Evolutionary conservation across 2,888 invertebrate species (phyloP).

Genomic region (Fragum sueziense): DNA sequence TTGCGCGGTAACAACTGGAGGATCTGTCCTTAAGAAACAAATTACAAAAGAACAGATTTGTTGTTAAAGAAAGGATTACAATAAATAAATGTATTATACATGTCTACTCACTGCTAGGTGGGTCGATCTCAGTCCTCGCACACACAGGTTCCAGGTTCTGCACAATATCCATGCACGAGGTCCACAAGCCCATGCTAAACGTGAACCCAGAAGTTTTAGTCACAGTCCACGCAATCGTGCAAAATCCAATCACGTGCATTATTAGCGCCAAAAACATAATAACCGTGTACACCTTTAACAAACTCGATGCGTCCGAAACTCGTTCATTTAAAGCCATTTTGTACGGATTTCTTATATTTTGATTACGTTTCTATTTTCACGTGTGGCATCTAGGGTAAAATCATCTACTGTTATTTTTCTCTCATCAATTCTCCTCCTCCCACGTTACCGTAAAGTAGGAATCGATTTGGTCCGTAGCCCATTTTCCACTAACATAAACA

Average conservation of each 20-base stretch:
- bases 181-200: constrained; percentile 11
- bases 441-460: background rate
- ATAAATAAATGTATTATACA: too few relatives aligned
- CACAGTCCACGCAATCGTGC: constrained; percentile 1
- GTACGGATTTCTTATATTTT: too few relatives aligned
- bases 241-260: background rate
- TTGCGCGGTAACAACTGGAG: too few relatives aligned
- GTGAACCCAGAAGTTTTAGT: background rate
- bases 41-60: too few relatives aligned
- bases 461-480: background rate
- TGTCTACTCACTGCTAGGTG: background rate
- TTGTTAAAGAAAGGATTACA: too few relatives aligned
- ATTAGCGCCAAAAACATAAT: background rate
- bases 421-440: background rate
- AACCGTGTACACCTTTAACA: constrained; percentile 6
- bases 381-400: too few relatives aligned
- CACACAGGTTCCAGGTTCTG: background rate
- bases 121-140: constrained; percentile 10
- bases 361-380: too few relatives aligned
- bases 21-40: too few relatives aligned
- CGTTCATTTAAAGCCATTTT: constrained; percentile 2
- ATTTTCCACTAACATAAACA: too few relatives aligned
- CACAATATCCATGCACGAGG: background rate
- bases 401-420: background rate
- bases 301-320: background rate